Conservation (phyloP, 1,140 invertebrate species). For the Cydia strobilella region DNA sequence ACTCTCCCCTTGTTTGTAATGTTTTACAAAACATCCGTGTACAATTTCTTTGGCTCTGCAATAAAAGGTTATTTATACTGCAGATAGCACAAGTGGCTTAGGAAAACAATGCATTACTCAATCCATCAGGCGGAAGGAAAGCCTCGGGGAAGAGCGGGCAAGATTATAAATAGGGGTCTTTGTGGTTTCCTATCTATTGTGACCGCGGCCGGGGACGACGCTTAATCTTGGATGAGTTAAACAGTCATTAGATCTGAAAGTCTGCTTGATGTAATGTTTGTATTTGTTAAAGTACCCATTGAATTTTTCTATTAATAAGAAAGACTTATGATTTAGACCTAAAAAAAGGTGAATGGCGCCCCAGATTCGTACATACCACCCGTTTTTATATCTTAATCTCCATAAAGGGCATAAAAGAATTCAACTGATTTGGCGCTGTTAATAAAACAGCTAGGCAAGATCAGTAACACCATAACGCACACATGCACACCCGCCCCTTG, state of each 20-base stretch:
- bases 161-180: slow-evolving; percentile 56
- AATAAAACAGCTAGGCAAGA: slow-evolving; percentile 49
- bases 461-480: slow-evolving; percentile 48
- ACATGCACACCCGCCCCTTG: slow-evolving; percentile 57
- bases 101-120: slow-evolving; percentile 57
- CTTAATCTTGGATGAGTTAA: slow-evolving; percentile 5
- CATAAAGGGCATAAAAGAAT: slow-evolving; percentile 32
- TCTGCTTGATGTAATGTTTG: background rate
- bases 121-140: slow-evolving; percentile 61
- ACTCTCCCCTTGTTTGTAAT: background rate
- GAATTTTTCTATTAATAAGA: too few relatives aligned
- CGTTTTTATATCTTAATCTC: slow-evolving; percentile 17
- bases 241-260: slow-evolving; percentile 5
- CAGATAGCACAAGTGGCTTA: slow-evolving; percentile 42
- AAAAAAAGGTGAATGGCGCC: background rate
- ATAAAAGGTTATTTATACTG: slow-evolving; percentile 25
- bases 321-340: background rate
- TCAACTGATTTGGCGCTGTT: slow-evolving; percentile 39
- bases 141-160: slow-evolving; percentile 48
- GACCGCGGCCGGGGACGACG: background rate
- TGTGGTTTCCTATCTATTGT: slow-evolving; percentile 41
- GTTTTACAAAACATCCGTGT: background rate
- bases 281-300: too few relatives aligned
- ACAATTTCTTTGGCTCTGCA: slow-evolving; percentile 7
- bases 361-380: background rate